Percentiles rank a stretch among this genome's conserved stretches.
Evolutionary conservation across 2,113 vertebrate genomes (phyloP).

Genomic region (rat (Rattus norvegicus)): GRCr8 NC_086023.1:158763001-158763500

Average conservation of each 20-base stretch:
- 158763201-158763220: background rate
- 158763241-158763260: background rate
- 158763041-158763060: background rate
- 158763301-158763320: background rate
- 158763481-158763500: too few species aligned
- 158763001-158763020: background rate
- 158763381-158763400: background rate
- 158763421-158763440: background rate
- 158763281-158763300: background rate
- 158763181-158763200: background rate
- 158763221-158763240: background rate
- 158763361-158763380: background rate
- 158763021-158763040: background rate
- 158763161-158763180: background rate
- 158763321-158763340: background rate
- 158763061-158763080: background rate
- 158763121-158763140: conserved; percentile 18
- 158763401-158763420: conserved; percentile 1
- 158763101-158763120: background rate
- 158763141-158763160: background rate
- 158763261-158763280: background rate
- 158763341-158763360: background rate
- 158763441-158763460: background rate
- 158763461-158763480: too few species aligned
- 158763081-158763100: background rate